Evolutionary conservation across 2,888 invertebrate species (phyloP), one percentile per base, ranked within the genome.

Genomic region (Augiades crinisus): DNA sequence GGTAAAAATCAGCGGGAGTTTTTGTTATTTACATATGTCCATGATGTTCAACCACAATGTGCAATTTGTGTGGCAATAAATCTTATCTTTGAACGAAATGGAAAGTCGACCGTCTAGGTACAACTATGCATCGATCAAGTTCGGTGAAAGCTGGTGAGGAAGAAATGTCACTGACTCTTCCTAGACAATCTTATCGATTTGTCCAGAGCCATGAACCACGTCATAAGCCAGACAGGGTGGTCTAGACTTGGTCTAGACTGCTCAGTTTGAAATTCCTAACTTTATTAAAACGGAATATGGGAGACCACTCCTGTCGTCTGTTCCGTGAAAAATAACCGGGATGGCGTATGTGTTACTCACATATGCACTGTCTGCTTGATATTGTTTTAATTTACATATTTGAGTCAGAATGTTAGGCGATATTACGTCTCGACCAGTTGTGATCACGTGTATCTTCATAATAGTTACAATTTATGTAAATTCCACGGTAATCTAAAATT

Each of bases 221-320:
- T 54, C 55, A 45, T 56, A 33, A 58, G 51, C 49, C 41, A 49
- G 49, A 49, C 49, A 59, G 61, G 59, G 63, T 56, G 46, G 85
- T 83, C 85, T 86, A 86, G 86, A 84, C 86, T 53, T 5, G 58
- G 85, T 84, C 86, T 86, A 85, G 86, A 86, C 86, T 63, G 60
- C 53, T 41, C 17, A 10, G 41, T 36, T 50, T 34, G 2, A 38
- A 40, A 33, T 47, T 47, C 24, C 31, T 49, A 49, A 65, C 61
- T 73, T 68, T 67, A 73, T 73, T 73, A 64, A 59, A 64, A 64
- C 67, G 58, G 65, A 56, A 53, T 49, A 34, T 17, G 33, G 5
- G 4, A 19, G 5, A 8, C n/a, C 34, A 24, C 22, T n/a, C 13
- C 13, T 19, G 12, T 24, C 34, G 13, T 34, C 19, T 5, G 16